Evolutionary conservation across 1,140 invertebrate genomes (phyloP).

Genomic region (Arion vulgaris): DNA sequence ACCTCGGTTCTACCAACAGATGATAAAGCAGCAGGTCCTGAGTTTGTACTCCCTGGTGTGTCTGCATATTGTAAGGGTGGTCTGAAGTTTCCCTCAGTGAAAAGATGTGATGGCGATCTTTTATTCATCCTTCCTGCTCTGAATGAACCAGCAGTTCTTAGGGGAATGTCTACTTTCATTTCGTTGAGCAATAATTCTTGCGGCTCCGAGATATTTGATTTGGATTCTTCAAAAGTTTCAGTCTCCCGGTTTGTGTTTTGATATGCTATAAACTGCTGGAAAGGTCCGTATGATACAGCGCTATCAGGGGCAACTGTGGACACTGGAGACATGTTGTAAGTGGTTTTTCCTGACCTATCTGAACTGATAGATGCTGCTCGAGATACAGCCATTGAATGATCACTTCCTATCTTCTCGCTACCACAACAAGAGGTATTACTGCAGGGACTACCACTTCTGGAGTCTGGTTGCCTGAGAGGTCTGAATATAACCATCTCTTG

Average conservation of each 20-base stretch:
- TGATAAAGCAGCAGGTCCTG: conserved; percentile 23
- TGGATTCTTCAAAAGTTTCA: neutral
- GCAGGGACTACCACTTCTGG: conserved; percentile 18
- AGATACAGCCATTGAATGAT: neutral
- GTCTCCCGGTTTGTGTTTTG: neutral
- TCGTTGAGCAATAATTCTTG: neutral
- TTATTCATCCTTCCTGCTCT: neutral
- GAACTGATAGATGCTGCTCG: conserved; percentile 23
- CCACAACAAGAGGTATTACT: conserved; percentile 28
- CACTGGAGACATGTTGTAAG: neutral
- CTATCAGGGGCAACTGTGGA: neutral
- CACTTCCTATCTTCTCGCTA: conserved; percentile 19
- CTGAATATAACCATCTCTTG: conserved; percentile 36
- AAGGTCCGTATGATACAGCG: neutral
- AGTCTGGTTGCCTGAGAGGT: conserved; percentile 20
- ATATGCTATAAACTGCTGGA: neutral
- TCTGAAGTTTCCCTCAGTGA: neutral
- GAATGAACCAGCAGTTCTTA: neutral
- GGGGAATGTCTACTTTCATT: neutral
- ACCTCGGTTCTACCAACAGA: neutral
- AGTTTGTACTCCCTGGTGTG: conserved; percentile 27
- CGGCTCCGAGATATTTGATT: neutral
- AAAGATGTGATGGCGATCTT: neutral
- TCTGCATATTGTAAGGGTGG: neutral
- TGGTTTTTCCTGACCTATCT: neutral